Base-by-base conservation (phyloP, 2,888 invertebrate species). In the Mesorhabditis belari region DNA sequence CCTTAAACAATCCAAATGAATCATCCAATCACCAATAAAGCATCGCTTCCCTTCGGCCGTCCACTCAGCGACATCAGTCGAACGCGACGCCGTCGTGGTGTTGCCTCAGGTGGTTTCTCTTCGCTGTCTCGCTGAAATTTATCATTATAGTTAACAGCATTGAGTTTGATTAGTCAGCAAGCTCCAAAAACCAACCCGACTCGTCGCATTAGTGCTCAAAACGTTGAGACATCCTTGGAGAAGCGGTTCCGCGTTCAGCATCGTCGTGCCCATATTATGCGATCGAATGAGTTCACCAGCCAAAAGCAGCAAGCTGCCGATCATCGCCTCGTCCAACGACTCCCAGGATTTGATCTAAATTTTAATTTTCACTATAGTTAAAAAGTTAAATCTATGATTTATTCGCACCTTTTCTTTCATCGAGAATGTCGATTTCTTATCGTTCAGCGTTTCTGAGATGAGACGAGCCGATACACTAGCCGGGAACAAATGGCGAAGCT, bases 381-480 rank as follows among this genome's bases (percentile, higher is more conserved):
- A n/a, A n/a, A n/a, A n/a, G n/a, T n/a, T n/a, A n/a, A n/a, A n/a
- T n/a, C n/a, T n/a, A n/a, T n/a, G n/a, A n/a, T n/a, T n/a, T n/a
- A n/a, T n/a, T n/a, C 24, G 19, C 0, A 94, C 88, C 5, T 87
- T 87, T 17, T 87, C 82, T 24, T 89, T 81, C 68, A 67, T 65
- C 51, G 53, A 64, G 29, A 29, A 64, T n/a, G 63, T 64, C 29
- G 68, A 58, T 55, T 64, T 66, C 53, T 67, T 64, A 49, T 87
- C 89, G 55, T 86, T 85, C 57, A 95, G 83, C 55, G 86, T 79
- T 0, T 88, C 87, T 67, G 87, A 85, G 0, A 92, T 85, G 0
- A 91, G 90, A 49, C 87, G 85, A 23, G 93, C 82, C 81, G 94
- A 91, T 84, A 90, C 87, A 21, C 87, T 67, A 54, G 89, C 87